Percentiles rank a stretch among this genome's conserved stretches.
Evolutionary conservation across 1,140 invertebrate species (phyloP).

Genomic region (Drosophila guanche): DNA sequence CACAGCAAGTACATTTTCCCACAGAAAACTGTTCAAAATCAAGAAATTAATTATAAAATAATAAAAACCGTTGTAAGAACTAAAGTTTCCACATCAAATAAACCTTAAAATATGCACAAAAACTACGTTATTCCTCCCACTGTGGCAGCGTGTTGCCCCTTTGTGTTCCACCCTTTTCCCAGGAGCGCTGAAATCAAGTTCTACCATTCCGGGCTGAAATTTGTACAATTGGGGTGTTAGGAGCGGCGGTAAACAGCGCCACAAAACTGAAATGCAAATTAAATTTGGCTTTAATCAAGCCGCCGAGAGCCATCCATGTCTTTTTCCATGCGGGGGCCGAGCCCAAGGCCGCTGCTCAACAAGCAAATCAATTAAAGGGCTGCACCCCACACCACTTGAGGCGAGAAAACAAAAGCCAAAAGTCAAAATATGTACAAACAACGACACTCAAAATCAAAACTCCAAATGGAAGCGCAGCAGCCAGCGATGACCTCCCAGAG

Average conservation of each 20-base stretch:
- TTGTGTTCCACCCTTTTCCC: conserved; percentile 1
- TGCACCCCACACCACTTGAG: conserved; percentile 21
- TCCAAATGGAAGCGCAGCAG: conserved; percentile 21
- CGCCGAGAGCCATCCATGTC: conserved; percentile 17
- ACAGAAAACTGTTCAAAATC: background rate
- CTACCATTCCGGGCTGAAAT: background rate
- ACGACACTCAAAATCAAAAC: conserved; percentile 18
- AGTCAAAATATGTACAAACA: conserved; percentile 15
- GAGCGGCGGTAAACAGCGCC: conserved; percentile 30
- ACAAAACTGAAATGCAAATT: conserved; percentile 59
- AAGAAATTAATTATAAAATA: background rate
- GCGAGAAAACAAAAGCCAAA: conserved; percentile 21
- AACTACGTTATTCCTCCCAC: conserved; percentile 9
- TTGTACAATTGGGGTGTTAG: conserved; percentile 67
- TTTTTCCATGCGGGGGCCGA: conserved; percentile 49
- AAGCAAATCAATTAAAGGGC: conserved; percentile 79
- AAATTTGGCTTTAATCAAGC: conserved; percentile 79
- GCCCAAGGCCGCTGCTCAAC: conserved; percentile 36
- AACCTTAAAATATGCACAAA: background rate
- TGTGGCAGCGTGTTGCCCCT: conserved; percentile 20
- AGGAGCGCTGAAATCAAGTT: conserved; percentile 21
- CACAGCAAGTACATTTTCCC: too few relatives aligned
- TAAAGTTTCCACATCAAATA: too few relatives aligned
- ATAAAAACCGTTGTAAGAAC: too few relatives aligned
- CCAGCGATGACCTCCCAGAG: conserved; percentile 52